phyloP scores from a whole-genome alignment of 2,113 vertebrate species.

The Paralichthys olivaceus region DNA sequence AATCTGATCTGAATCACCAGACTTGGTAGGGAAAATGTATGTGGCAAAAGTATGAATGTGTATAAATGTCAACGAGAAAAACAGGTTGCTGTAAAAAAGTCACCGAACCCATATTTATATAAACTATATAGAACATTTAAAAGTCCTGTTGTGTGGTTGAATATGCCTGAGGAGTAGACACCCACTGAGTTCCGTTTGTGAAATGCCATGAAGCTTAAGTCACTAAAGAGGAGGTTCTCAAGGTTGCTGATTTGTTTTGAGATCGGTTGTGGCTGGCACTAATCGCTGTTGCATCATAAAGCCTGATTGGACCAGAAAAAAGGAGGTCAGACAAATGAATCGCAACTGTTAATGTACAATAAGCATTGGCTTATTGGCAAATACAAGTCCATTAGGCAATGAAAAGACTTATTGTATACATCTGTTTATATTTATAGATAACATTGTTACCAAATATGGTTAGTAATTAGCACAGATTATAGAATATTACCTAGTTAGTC shows the following conservation, averaged over 20 bases:
- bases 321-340: constrained; percentile 7
- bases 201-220: constrained; percentile 40
- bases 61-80: constrained; percentile 3
- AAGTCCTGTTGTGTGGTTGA: too few relatives aligned
- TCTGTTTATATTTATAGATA: too few relatives aligned
- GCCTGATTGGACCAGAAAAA: constrained; percentile 2
- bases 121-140: constrained; percentile 21
- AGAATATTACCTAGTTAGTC: too few relatives aligned
- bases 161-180: constrained; percentile 6
- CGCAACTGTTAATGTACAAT: neutral
- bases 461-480: too few relatives aligned
- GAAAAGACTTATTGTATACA: too few relatives aligned
- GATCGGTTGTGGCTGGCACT: constrained; percentile 11
- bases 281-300: constrained; percentile 53
- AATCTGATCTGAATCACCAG: neutral
- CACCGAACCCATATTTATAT: too few relatives aligned
- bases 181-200: constrained; percentile 14
- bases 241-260: constrained; percentile 20
- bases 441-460: too few relatives aligned
- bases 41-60: constrained; percentile 1
- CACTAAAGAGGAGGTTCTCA: constrained; percentile 19
- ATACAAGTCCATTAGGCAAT: neutral
- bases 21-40: neutral
- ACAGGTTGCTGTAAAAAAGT: constrained; percentile 6
- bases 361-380: neutral